Evolutionary conservation across 2,113 vertebrate species (phyloP).

Genomic region (Gambusia holbrooki): DNA sequence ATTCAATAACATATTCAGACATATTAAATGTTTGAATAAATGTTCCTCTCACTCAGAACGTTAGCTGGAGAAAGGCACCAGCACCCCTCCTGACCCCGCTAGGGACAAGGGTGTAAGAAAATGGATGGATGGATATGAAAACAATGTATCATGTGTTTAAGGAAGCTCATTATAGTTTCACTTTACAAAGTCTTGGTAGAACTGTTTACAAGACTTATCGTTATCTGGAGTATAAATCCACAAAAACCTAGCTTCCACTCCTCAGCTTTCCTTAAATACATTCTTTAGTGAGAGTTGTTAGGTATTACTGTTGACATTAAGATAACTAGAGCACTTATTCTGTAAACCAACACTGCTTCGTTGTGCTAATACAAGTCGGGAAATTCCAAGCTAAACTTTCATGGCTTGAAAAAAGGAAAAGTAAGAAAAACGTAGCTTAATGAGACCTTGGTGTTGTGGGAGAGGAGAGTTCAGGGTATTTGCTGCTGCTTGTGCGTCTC

Average conservation of each 20-base stretch:
- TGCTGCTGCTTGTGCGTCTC: conserved; percentile 82
- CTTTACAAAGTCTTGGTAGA: neutral
- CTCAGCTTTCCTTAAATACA: neutral
- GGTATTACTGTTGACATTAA: neutral
- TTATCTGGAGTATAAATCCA: neutral
- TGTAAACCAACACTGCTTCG: neutral
- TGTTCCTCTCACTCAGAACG: too few relatives aligned
- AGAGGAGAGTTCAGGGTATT: conserved; percentile 87
- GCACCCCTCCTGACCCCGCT: too few relatives aligned
- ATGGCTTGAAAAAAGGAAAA: neutral
- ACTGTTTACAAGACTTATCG: neutral
- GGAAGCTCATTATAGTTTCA: neutral
- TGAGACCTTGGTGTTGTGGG: conserved; percentile 91
- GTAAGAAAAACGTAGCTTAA: neutral
- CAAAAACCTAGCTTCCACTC: neutral
- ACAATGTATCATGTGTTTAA: neutral
- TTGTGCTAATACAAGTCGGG: neutral
- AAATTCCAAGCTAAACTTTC: neutral
- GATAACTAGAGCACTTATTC: neutral
- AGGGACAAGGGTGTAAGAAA: too few relatives aligned
- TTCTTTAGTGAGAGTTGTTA: neutral
- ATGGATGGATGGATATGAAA: neutral
- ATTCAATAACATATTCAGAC: neutral
- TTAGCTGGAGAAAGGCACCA: too few relatives aligned
- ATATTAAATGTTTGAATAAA: too few relatives aligned